These are phyloP conservation scores for Epinotia bilunana DNA, from an alignment of 2,888 invertebrate genomes.

Conservation along the genomic window DNA sequence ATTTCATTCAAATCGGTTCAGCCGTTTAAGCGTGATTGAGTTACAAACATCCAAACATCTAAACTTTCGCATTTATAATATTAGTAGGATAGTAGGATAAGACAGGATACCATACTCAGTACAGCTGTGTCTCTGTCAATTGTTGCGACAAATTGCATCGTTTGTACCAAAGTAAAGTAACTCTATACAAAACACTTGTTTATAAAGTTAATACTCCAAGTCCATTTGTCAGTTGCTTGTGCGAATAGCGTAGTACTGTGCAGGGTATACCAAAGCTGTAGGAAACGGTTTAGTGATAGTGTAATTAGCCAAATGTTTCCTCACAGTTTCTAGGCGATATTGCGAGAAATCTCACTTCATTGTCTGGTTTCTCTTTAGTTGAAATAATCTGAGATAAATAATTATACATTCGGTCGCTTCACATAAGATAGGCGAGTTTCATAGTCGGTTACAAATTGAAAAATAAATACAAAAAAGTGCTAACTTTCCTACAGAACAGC, in stretches of 20 bases:
- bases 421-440: background rate
- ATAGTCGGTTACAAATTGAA: too few species aligned
- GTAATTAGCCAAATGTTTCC: constrained; percentile 31
- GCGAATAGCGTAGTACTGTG: constrained; percentile 37
- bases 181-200: constrained; percentile 26
- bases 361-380: constrained; percentile 2
- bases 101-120: too few species aligned
- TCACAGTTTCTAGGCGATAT: constrained; percentile 12
- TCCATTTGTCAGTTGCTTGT: constrained; percentile 21
- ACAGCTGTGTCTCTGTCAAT: too few species aligned
- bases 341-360: constrained; percentile 13
- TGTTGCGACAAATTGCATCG: too few species aligned
- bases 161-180: background rate
- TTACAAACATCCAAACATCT: too few species aligned
- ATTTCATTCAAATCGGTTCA: too few species aligned
- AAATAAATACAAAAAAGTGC: too few species aligned
- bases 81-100: too few species aligned
- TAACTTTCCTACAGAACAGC: too few species aligned
- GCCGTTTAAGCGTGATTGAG: too few species aligned
- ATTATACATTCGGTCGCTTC: constrained; percentile 1
- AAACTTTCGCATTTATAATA: too few species aligned
- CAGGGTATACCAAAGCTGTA: constrained; percentile 41
- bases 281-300: constrained; percentile 28
- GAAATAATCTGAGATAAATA: constrained; percentile 4
- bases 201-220: constrained; percentile 23